Evolutionary conservation across 2,888 invertebrate genomes (phyloP), one percentile per base, ranked within the genome.

Genomic region (Clistopyga incitator): DNA sequence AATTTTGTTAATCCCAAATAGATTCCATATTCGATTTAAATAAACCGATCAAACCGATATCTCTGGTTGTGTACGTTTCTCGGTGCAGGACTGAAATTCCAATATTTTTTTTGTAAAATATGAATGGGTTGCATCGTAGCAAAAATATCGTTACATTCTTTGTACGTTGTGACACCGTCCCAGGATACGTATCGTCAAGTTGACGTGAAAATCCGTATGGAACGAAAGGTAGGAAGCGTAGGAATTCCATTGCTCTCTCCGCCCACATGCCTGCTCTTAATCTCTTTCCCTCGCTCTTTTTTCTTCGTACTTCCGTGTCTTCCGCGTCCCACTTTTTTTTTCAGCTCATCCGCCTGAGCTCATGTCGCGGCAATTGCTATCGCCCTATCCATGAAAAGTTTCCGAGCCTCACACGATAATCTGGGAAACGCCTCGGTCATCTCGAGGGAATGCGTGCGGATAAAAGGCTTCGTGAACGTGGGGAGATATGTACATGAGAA

Each of bases 361-460:
- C 54, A 47, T 80, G 59, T 68, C 74, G 59, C 29, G 45, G 34
- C 18, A 74, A 80, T 77, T 59, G 54, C 25, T 45, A 50, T 59
- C 18, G 72, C 29, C 67, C 34, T 34, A 59, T 67, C 80, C 47
- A 50, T 68, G 68, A 68, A 75, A 78, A 80, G 59, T 67, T 80
- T 52, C 42, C 72, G 34, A 38, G 38, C 38, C 78, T 79, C 61
- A 15, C 54, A 29, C 61, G 61, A 80, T 75, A 80, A 80, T 79
- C 72, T 72, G 4, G 45, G 29, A 80, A 23, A 34, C 52, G 67
- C 74, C 68, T 50, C 59, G 68, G 74, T 74, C 67, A 67, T 74
- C 59, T 50, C 74, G 56, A 59, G 67, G 72, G 74, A 68, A 68
- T 45, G 50, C 52, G 38, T 38, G 42, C 15, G 56, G 42, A 20